phyloP scores from a whole-genome alignment of 2,888 invertebrate species.

The Nasonia oneida region DNA sequence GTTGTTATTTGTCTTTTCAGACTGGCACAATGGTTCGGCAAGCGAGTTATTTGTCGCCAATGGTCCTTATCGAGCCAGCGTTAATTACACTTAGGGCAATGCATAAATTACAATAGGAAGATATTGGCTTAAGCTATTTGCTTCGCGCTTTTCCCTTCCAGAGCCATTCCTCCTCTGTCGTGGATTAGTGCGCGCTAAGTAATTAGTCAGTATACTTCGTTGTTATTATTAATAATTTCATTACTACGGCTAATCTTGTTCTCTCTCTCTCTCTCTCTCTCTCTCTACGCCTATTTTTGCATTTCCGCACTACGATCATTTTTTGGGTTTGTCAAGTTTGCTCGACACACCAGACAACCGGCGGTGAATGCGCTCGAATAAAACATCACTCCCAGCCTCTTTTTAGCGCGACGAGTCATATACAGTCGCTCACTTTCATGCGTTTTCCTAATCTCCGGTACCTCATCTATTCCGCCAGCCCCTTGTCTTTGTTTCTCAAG shows the following conservation, averaged over 20 bases:
- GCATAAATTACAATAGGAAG: conserved; percentile 10
- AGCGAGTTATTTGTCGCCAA: not conserved
- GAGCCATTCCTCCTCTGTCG: not conserved
- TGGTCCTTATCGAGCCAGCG: not conserved
- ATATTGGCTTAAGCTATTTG: conserved; percentile 13
- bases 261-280: too few relatives aligned
- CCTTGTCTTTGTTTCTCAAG: not conserved
- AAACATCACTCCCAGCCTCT: not conserved
- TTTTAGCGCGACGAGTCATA: not conserved
- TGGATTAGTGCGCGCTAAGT: not conserved
- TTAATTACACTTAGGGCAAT: conserved; percentile 14
- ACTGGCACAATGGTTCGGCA: not conserved
- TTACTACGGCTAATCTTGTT: too few relatives aligned
- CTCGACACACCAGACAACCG: not conserved
- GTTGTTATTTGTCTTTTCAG: not conserved
- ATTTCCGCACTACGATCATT: not conserved
- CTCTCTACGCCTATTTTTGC: too few relatives aligned
- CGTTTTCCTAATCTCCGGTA: not conserved
- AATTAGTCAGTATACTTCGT: not conserved
- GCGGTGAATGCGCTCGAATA: not conserved
- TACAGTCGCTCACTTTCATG: conserved; percentile 1
- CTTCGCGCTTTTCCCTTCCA: not conserved
- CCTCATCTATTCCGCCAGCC: not conserved
- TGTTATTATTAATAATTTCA: not conserved
- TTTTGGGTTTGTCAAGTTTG: not conserved